These are phyloP conservation scores for Mythimna impura DNA, from an alignment of 2,888 invertebrate genomes.

Conservation along the genomic window DNA sequence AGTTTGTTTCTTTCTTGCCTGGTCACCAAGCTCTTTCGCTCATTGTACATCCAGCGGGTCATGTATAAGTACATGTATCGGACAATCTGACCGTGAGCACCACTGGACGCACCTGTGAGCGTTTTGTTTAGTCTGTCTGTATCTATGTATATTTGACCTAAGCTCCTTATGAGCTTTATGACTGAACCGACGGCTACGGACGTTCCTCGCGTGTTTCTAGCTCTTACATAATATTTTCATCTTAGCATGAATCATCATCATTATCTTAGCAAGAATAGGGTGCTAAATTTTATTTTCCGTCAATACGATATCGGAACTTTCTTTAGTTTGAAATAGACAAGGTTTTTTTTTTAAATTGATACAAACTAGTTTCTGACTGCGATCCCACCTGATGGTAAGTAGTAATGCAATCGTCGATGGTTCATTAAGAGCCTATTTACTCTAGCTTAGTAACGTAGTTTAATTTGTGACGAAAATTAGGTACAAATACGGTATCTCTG, in stretches of 20 bases:
- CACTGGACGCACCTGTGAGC: slow-evolving; percentile 57
- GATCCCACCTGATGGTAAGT: no score
- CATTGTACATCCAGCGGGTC: slow-evolving; percentile 15
- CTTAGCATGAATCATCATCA: no score
- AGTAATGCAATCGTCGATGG: no score
- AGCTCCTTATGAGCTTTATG: slow-evolving; percentile 40
- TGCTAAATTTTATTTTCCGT: background rate
- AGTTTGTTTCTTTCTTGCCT: background rate
- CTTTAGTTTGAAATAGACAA: no score
- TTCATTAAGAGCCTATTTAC: no score
- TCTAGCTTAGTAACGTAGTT: background rate
- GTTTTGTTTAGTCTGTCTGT: slow-evolving; percentile 63
- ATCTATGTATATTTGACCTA: slow-evolving; percentile 48
- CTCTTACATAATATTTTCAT: slow-evolving; percentile 8
- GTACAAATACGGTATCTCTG: background rate
- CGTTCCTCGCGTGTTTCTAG: slow-evolving; percentile 28
- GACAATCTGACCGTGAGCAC: slow-evolving; percentile 68
- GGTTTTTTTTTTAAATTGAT: no score
- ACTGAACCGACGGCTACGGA: slow-evolving; percentile 23
- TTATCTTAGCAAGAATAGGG: background rate
- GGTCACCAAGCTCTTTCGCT: background rate
- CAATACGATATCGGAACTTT: no score
- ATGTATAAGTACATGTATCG: slow-evolving; percentile 58
- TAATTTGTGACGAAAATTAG: slow-evolving; percentile 1
- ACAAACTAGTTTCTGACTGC: no score